Base-by-base conservation (phyloP, 2,888 invertebrate genomes). In the Apamea crenata region DNA sequence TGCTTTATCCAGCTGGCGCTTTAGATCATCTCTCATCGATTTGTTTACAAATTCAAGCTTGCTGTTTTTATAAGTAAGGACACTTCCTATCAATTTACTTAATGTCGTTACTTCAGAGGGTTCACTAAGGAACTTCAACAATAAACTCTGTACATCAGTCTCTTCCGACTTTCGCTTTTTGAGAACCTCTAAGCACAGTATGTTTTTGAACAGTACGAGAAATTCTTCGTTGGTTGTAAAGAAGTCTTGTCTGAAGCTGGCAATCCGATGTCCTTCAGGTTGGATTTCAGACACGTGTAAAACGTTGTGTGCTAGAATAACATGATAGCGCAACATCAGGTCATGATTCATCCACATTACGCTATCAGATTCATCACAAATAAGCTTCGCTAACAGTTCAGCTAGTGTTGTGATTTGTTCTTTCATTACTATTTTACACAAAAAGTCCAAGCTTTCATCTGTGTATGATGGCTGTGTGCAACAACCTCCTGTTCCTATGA, bases 311-410 rank as follows among this genome's bases (percentile, higher is more conserved):
- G 75, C 78, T 36, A 89, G 32, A 16, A 89, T 71, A 0, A 86
- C 82, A 29, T 89, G 89, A 63, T 87, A 89, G 16, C 65, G 78
- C 10, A 78, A 16, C 29, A 89, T 69, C 0, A 79, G 29, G 16
- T 88, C 82, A 75, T 89, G 78, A 40, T 74, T 81, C 83, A 87
- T 77, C 21, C 75, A 75, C 32, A 81, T 65, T 59, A 77, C 36
- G 25, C 53, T 40, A 21, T 65, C 65, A n/a, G 59, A 50, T 40
- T 70, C n/a, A 2, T 78, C 69, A 29, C 65, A 65, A 18, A 88
- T 66, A 40, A 75, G 84, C 44, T 69, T 83, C 0, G 74, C 76
- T 14, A 89, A 14, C 36, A 71, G 74, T 74, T 66, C 53, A 25
- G 80, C 89, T 16, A 88, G 29, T 7, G 53, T 44, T 12, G n/a